phyloP scores from a whole-genome alignment of 2,797 vertebrate genomes.

The Nannoperca australis region DNA sequence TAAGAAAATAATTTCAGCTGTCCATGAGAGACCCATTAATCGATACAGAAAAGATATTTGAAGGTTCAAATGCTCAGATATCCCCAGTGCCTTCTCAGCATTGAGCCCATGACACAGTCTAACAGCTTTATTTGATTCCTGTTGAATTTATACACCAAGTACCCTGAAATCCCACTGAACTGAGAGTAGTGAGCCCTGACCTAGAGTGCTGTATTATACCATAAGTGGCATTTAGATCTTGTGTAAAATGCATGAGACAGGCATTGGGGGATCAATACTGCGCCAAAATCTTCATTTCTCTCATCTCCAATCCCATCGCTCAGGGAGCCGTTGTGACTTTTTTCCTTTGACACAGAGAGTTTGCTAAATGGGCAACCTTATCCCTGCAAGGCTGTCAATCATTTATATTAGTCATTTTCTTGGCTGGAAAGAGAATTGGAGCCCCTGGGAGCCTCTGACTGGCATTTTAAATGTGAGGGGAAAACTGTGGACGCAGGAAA shows the following conservation, averaged over 20 bases:
- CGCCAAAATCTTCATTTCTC: constrained; percentile 79
- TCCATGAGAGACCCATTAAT: constrained; percentile 56
- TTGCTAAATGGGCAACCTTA: constrained; percentile 80
- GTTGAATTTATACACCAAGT: constrained; percentile 68
- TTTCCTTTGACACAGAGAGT: constrained; percentile 69
- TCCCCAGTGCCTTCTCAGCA: constrained; percentile 57
- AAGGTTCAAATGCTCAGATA: constrained; percentile 60
- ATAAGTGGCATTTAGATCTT: constrained; percentile 83
- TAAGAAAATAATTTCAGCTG: constrained; percentile 62
- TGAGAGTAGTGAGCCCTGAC: constrained; percentile 67
- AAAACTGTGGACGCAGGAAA: constrained; percentile 58
- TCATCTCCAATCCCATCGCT: constrained; percentile 73
- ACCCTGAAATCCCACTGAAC: constrained; percentile 73
- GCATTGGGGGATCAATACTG: constrained; percentile 75
- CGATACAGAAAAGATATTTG: constrained; percentile 62
- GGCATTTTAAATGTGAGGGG: constrained; percentile 73
- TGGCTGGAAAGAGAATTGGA: constrained; percentile 68
- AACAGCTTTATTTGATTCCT: constrained; percentile 73
- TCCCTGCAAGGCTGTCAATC: constrained; percentile 79
- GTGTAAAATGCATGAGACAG: constrained; percentile 86
- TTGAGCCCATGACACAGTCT: constrained; percentile 64
- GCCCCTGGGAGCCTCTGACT: constrained; percentile 58
- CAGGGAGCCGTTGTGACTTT: constrained; percentile 63
- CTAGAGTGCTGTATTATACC: constrained; percentile 73
- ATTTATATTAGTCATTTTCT: constrained; percentile 82